These are phyloP conservation scores for Clanis bilineata DNA, from an alignment of 2,888 invertebrate species.

Conservation along the genomic window DNA sequence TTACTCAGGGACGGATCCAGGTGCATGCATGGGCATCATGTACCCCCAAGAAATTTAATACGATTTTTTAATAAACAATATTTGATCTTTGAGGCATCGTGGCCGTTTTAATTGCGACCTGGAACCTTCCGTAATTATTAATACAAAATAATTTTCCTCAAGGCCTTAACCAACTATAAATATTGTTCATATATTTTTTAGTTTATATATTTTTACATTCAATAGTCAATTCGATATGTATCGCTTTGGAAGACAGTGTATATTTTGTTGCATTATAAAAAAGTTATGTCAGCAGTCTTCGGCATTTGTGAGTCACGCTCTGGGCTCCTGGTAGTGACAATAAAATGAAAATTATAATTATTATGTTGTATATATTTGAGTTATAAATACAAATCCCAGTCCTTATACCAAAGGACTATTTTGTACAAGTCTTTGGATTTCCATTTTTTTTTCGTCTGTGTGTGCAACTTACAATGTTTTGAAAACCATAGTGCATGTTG, in stretches of 20 bases:
- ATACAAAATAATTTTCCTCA: background rate
- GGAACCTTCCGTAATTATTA: background rate
- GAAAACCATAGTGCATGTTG: too few relatives aligned
- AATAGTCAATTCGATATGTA: background rate
- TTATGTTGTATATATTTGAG: too few relatives aligned
- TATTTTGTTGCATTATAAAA: conserved; percentile 48
- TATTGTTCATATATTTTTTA: background rate
- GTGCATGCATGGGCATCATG: background rate
- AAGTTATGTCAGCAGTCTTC: conserved; percentile 61
- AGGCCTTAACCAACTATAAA: background rate
- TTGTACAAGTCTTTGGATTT: too few relatives aligned
- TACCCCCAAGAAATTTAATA: background rate
- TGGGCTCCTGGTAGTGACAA: conserved; percentile 61
- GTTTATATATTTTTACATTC: background rate
- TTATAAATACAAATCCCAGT: too few relatives aligned
- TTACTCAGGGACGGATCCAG: background rate
- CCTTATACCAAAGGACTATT: too few relatives aligned
- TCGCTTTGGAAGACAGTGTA: background rate
- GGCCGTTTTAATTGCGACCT: background rate
- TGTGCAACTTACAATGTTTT: too few relatives aligned
- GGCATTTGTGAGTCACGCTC: conserved; percentile 56
- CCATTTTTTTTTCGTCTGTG: too few relatives aligned
- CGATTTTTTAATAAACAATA: background rate
- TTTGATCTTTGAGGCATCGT: background rate
- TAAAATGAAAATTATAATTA: conserved; percentile 20